Percentiles rank a stretch among this genome's conserved stretches.
These are phyloP conservation scores for Mionectes macconnelli DNA, from an alignment of 2,113 vertebrate species.

Conservation along the genomic window DNA sequence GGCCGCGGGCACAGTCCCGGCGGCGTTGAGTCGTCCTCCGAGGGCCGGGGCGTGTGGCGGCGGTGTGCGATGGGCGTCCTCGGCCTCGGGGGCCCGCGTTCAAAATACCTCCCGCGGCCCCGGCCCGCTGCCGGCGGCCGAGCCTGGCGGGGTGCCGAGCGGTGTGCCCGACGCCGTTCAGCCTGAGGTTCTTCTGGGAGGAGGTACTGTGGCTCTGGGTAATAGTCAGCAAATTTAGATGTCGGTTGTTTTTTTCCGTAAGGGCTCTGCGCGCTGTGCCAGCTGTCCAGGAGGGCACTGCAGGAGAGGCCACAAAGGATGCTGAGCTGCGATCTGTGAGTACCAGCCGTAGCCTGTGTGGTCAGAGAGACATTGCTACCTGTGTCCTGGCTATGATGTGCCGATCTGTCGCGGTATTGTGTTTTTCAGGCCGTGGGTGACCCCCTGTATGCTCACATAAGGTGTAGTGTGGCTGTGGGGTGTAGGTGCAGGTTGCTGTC, in stretches of 20 bases:
- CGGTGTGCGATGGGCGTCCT: background rate
- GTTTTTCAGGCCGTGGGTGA: no score
- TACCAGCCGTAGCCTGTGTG: rapidly evolving
- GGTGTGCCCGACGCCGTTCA: rapidly evolving
- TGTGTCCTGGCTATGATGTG: rapidly evolving
- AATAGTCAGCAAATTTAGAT: rapidly evolving
- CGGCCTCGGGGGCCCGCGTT: rapidly evolving
- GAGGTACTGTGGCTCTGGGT: rapidly evolving
- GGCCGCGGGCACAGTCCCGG: rapidly evolving
- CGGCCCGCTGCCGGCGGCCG: background rate
- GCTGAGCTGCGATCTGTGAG: background rate
- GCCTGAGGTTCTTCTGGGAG: rapidly evolving
- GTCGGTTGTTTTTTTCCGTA: rapidly evolving
- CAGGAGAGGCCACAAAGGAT: rapidly evolving
- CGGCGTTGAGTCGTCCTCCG: rapidly evolving
- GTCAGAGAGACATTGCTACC: rapidly evolving
- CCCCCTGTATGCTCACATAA: rapidly evolving
- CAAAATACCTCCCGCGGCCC: background rate
- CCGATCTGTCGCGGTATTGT: no score
- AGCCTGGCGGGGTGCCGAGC: no score
- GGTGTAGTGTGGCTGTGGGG: rapidly evolving
- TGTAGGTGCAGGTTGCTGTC: background rate
- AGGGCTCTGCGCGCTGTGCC: rapidly evolving
- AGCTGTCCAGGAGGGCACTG: rapidly evolving
- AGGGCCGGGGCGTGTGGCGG: background rate